Evolutionary conservation across 2,113 vertebrate genomes (phyloP).

Genomic region (Chloropsis hardwickii): DNA sequence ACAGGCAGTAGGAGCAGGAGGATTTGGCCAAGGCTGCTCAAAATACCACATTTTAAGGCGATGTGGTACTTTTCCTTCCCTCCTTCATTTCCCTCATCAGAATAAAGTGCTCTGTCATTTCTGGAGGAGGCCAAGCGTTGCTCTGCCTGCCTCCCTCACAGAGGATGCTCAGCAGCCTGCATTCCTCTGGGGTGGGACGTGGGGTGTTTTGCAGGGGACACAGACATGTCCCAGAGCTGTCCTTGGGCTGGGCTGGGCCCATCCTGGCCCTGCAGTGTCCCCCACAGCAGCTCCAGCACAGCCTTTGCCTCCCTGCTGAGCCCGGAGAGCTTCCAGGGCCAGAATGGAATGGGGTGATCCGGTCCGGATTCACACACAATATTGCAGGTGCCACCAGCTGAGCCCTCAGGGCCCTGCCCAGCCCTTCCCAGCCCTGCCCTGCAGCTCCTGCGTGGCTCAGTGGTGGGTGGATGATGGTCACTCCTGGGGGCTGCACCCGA

Average conservation of each 20-base stretch:
- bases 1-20: not conserved
- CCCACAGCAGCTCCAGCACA: not conserved
- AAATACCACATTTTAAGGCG: not conserved
- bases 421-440: not conserved
- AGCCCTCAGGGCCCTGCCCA: not conserved
- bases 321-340: not conserved
- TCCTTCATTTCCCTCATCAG: not conserved
- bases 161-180: not conserved
- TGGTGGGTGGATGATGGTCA: accelerated
- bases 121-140: not conserved
- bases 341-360: not conserved
- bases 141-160: not conserved
- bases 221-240: not conserved
- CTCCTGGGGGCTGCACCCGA: not conserved
- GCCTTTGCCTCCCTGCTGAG: not conserved
- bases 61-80: conserved; percentile 3
- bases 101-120: not conserved
- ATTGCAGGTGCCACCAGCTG: accelerated
- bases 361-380: not conserved
- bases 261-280: not conserved
- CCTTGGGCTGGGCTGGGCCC: not conserved
- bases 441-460: not conserved
- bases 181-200: accelerated
- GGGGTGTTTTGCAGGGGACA: not conserved
- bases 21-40: not conserved